Conservation (phyloP, 2,113 vertebrate species). For the Rhinogobius similis region DNA sequence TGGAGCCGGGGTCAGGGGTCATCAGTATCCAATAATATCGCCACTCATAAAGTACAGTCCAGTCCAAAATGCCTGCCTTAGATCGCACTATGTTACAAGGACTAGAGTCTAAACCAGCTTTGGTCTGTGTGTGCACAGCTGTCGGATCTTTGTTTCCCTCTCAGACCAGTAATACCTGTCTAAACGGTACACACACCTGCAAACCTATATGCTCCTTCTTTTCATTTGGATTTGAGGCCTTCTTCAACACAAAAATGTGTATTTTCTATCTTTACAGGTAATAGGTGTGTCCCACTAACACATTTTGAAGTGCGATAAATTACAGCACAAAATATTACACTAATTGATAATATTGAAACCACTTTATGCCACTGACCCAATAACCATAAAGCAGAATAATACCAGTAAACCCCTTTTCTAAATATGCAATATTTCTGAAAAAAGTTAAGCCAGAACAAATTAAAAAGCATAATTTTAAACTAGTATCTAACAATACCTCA, state of each 20-base stretch:
- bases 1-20: constrained; percentile 27
- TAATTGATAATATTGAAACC: too few species aligned
- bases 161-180: constrained; percentile 76
- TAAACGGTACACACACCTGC: constrained; percentile 8
- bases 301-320: too few species aligned
- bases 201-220: neutral
- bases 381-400: too few species aligned
- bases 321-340: too few species aligned
- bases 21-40: constrained; percentile 15
- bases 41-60: neutral
- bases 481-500: too few species aligned
- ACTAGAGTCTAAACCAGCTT: constrained; percentile 2
- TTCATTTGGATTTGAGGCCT: neutral
- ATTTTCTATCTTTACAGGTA: neutral
- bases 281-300: neutral
- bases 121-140: constrained; percentile 26
- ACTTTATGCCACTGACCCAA: too few species aligned
- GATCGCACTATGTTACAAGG: neutral
- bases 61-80: neutral
- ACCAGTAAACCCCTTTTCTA: too few species aligned
- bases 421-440: too few species aligned
- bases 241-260: neutral
- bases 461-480: too few species aligned
- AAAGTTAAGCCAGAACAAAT: too few species aligned
- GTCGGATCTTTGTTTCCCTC: constrained; percentile 30